Evolutionary conservation across 2,888 invertebrate species (phyloP).

Genomic region (Hermaeophaga mercurialis): DNA sequence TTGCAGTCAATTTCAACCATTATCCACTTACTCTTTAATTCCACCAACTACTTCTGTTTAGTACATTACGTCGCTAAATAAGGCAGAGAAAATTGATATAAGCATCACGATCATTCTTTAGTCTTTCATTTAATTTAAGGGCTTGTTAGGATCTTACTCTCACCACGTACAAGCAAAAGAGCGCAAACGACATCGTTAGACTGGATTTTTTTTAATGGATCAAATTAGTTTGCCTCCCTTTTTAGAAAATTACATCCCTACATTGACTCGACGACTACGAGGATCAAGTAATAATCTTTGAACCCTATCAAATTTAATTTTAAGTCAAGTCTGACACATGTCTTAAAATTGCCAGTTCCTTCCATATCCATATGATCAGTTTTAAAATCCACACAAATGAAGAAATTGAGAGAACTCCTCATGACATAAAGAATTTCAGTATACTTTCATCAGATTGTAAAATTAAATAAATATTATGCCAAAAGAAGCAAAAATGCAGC

Average conservation of each 20-base stretch:
- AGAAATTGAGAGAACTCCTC: too few relatives aligned
- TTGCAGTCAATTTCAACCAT: neutral
- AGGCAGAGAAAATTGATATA: conserved; percentile 22
- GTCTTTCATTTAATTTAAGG: conserved; percentile 24
- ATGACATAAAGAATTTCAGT: too few relatives aligned
- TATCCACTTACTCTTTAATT: neutral
- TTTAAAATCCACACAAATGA: too few relatives aligned
- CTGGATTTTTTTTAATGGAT: conserved; percentile 34
- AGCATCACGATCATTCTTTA: conserved; percentile 19
- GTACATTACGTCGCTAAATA: neutral
- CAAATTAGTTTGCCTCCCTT: conserved; percentile 35
- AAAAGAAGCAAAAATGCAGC: neutral
- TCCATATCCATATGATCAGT: too few relatives aligned
- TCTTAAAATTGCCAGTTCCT: too few relatives aligned
- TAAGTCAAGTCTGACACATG: too few relatives aligned
- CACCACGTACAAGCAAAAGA: conserved; percentile 26
- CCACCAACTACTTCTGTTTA: neutral
- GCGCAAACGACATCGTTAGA: conserved; percentile 31
- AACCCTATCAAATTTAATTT: too few relatives aligned
- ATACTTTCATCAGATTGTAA: too few relatives aligned
- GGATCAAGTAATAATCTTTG: neutral
- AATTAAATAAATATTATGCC: too few relatives aligned
- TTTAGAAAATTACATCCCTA: neutral
- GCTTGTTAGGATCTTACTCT: conserved; percentile 20
- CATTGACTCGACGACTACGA: neutral